Conservation (phyloP, 1,140 invertebrate genomes). For the Lethocerus indicus region DNA sequence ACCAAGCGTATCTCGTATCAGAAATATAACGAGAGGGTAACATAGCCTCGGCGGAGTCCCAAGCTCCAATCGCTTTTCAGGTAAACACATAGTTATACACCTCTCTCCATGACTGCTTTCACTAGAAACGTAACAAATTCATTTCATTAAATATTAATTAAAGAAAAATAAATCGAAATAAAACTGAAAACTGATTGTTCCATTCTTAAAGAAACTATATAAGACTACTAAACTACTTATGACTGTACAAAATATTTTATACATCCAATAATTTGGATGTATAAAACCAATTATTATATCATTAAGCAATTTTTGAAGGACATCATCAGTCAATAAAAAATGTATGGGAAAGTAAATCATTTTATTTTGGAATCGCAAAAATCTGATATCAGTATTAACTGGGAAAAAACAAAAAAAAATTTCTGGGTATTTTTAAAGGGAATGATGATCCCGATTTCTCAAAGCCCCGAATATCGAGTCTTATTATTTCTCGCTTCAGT, state of each 20-base stretch:
- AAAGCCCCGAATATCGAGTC: not conserved
- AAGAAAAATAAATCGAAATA: too few species aligned
- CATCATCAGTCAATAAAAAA: too few species aligned
- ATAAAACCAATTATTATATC: too few species aligned
- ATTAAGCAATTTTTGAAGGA: too few species aligned
- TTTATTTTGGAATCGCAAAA: not conserved
- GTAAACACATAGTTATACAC: slow-evolving; percentile 38
- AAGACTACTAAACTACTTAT: too few species aligned
- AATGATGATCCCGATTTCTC: not conserved
- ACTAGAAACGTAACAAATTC: slow-evolving; percentile 12
- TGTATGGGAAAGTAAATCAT: not conserved
- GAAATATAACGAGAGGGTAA: slow-evolving; percentile 56
- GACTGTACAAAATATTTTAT: too few species aligned
- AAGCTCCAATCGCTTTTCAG: slow-evolving; percentile 39
- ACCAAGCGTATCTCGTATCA: slow-evolving; percentile 42
- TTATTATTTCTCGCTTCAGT: not conserved
- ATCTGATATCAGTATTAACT: not conserved
- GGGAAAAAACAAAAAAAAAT: not conserved
- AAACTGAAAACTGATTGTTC: too few species aligned
- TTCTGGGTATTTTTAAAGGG: not conserved
- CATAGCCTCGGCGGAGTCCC: slow-evolving; percentile 50
- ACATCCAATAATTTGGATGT: too few species aligned
- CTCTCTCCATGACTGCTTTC: slow-evolving; percentile 43
- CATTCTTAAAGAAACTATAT: too few species aligned
- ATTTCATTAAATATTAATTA: too few species aligned